Conservation (phyloP, 1,140 invertebrate species). For the Eulimnadia texana region DNA sequence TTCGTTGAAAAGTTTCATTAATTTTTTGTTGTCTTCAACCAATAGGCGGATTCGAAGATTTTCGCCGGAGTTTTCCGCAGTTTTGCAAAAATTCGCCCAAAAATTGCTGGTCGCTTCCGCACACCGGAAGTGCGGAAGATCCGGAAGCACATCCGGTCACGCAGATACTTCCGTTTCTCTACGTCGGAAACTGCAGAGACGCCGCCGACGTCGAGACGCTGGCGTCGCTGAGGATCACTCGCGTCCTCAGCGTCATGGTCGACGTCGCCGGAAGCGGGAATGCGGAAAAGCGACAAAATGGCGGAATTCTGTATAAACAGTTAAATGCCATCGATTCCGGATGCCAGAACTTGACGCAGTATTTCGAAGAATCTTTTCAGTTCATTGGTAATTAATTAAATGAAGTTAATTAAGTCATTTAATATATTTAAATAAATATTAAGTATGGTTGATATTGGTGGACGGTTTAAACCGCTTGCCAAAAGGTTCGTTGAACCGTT, state of each 20-base stretch:
- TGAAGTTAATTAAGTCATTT: too few species aligned
- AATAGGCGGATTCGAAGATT: constrained; percentile 33
- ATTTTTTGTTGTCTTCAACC: constrained; percentile 1
- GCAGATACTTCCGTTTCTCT: constrained; percentile 69
- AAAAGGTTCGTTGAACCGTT: too few species aligned
- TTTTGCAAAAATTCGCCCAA: constrained; percentile 26
- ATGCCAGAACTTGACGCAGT: constrained; percentile 79
- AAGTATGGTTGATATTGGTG: too few species aligned
- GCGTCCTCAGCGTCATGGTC: constrained; percentile 70
- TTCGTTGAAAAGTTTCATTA: background rate
- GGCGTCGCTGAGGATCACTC: constrained; percentile 45
- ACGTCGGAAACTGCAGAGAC: constrained; percentile 71
- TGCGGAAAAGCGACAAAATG: constrained; percentile 37
- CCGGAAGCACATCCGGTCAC: constrained; percentile 64
- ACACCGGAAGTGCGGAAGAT: constrained; percentile 29
- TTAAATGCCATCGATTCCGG: constrained; percentile 70
- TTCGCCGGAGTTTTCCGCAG: constrained; percentile 26
- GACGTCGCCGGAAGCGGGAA: constrained; percentile 46
- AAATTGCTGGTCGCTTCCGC: constrained; percentile 18
- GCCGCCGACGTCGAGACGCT: constrained; percentile 57
- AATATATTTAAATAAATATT: too few species aligned
- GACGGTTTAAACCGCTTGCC: too few species aligned
- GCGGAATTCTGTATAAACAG: constrained; percentile 61
- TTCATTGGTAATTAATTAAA: constrained; percentile 65
- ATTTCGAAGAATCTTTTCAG: constrained; percentile 77